Base-by-base conservation (phyloP, 2,888 invertebrate species). In the Chironomus riparius region DNA sequence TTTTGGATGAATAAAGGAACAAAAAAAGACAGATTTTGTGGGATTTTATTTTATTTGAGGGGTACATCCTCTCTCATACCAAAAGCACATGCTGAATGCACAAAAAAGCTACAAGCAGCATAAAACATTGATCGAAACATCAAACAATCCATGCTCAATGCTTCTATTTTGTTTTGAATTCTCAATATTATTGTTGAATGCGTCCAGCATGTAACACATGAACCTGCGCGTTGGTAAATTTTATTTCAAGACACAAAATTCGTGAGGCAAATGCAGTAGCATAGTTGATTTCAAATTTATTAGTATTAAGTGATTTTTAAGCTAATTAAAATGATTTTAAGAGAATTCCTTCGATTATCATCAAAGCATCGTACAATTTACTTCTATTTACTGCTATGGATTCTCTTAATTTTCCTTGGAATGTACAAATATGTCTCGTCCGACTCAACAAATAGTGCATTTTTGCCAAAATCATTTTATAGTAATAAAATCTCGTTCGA, bases 391-490 rank as follows among this genome's bases (percentile, higher is more conserved):
- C 88, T 93, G 77, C 88, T 93, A 85, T 92, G 90, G 83, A 82
- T 93, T 93, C 81, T 89, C 92, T 82, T 86, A 92, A 76, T 85
- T 93, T 28, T 83, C 85, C 68, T 81, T 91, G 91, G 92, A 75
- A 90, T 93, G 87, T 93, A 93, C 82, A 93, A 92, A 82, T 93
- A 91, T 80, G 89, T 91, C n/a, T 85, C 85, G 50, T 86, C 88
- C 79, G 85, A 88, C 85, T 81, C 83, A 80, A 80, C 82, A 78
- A 80, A 82, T 10, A 80, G 86, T 77, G 84, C 84, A 73, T 81
- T 82, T 47, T 82, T 83, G 76, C 79, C 84, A 0, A 83, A 85
- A 18, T 80, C 80, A 47, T 83, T 81, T 78, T 83, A 84, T 77
- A 70, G n/a, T 21, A 56, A 48, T 65, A 18, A 22, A 65, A 24